Evolutionary conservation across 2,888 invertebrate species (phyloP), one percentile per base, ranked within the genome.

Genomic region (Resseliella maxima): DNA sequence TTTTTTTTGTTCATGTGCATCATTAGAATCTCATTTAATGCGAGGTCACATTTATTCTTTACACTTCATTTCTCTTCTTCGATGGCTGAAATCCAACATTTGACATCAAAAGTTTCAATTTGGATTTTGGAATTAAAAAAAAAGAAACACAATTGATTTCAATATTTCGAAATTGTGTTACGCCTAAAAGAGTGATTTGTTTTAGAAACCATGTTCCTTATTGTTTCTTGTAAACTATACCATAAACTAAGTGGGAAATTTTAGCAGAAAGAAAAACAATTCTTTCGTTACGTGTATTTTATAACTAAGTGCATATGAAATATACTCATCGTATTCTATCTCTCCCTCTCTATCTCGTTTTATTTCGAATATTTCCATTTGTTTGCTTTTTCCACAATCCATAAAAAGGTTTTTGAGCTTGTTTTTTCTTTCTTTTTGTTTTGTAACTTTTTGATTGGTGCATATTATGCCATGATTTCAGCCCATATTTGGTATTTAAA

Each of bases 141-240:
- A n/a, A n/a, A n/a, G n/a, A n/a, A n/a, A n/a, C n/a, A n/a, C n/a
- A n/a, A n/a, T n/a, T n/a, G n/a, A n/a, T n/a, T n/a, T n/a, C n/a
- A n/a, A n/a, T n/a, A n/a, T n/a, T n/a, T n/a, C n/a, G n/a, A n/a
- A n/a, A n/a, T 12, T 50, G 59, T 59, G 24, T 8, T 59, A 24
- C 24, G 24, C 59, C 59, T 59, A 24, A 59, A 59, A 59, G 59
- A 24, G 59, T 27, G 2, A 59, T 12, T 59, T 15, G 3, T 59
- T 59, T 24, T n/a, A 59, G 59, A 59, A 59, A 59, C 59, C 59
- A 27, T 59, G 59, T 59, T 59, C 59, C 24, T 59, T 59, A 59
- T 59, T 59, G 27, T 59, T n/a, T 59, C 59, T 24, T 59, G 27
- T 59, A 24, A 24, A 27, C 5, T n/a, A n/a, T 59, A 59, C 59